Base-by-base conservation (phyloP, 2,888 invertebrate species). In the Salpingus planirostris region DNA sequence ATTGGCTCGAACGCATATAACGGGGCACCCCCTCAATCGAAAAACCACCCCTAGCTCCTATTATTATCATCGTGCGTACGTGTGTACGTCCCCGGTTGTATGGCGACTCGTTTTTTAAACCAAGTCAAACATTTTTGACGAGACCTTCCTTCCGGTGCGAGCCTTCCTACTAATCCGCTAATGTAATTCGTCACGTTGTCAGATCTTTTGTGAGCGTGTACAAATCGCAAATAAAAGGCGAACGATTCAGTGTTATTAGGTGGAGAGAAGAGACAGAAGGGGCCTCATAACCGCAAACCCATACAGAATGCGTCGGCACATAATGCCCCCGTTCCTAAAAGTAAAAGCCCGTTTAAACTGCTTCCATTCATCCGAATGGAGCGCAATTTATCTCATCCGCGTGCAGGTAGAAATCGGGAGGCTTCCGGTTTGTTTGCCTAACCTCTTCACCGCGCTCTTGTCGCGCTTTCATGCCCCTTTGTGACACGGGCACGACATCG, bases 151-250 rank as follows among this genome's bases (percentile, higher is more conserved):
- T n/a, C n/a, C n/a, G n/a, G n/a, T n/a, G n/a, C n/a, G n/a, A n/a
- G n/a, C n/a, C n/a, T n/a, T n/a, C n/a, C 18, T 49, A 51, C 59
- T 61, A 61, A 62, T 60, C 61, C 57, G 52, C 53, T 60, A 60
- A 60, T 60, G 59, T 50, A 55, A 62, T 62, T 60, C 59, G 59
- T 62, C 56, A 58, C 53, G 52, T 54, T 60, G 61, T 59, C 61
- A 59, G 48, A 27, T 47, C 51, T 44, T 50, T 57, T 57, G 50
- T 54, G 36, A 37, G 22, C 43, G 46, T 39, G 48, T 45, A 48
- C 44, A 53, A 54, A 55, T 54, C 42, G 51, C 47, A 48, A 50
- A 57, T 54, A 55, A 57, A 55, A 55, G 53, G 53, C 50, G 45
- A 52, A 40, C 47, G 49, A 51, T 50, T 47, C 40, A 32, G 44